Evolutionary conservation across 2,113 vertebrate genomes (phyloP).

Genomic region (Megaptera novaeangliae): DNA sequence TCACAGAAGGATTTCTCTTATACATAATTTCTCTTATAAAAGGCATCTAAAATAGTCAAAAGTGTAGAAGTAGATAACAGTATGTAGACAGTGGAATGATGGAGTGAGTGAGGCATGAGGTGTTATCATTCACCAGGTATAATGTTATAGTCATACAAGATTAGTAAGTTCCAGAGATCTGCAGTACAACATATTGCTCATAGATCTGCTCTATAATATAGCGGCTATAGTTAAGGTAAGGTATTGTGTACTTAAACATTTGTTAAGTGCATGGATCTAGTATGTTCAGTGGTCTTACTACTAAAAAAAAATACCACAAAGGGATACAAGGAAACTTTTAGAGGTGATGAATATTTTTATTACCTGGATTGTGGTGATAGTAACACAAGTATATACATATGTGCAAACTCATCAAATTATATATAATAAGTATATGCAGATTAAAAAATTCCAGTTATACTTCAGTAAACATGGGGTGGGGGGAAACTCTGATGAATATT

Average conservation of each 20-base stretch:
- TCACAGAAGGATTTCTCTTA: not conserved
- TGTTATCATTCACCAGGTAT: not conserved
- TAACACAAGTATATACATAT: not conserved
- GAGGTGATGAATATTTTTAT: not conserved
- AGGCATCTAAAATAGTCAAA: not conserved
- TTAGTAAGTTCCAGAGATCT: not conserved
- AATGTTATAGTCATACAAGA: not conserved
- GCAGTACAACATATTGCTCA: not conserved
- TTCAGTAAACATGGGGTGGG: not conserved
- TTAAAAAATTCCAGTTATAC: not conserved
- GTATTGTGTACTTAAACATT: not conserved
- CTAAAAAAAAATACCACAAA: not conserved
- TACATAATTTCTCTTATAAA: not conserved
- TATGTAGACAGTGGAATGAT: not conserved
- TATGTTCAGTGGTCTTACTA: not conserved
- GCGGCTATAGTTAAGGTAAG: not conserved
- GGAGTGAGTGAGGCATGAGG: not conserved
- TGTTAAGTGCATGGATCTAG: not conserved
- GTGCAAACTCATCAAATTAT: not conserved
- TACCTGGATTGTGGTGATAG: not conserved
- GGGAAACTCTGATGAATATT: not conserved
- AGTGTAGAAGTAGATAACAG: not conserved
- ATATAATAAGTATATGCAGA: not conserved
- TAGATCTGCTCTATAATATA: not conserved
- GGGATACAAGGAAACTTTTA: not conserved